phyloP scores from a whole-genome alignment of 2,113 vertebrate genomes.

The Struthidea cinerea region DNA sequence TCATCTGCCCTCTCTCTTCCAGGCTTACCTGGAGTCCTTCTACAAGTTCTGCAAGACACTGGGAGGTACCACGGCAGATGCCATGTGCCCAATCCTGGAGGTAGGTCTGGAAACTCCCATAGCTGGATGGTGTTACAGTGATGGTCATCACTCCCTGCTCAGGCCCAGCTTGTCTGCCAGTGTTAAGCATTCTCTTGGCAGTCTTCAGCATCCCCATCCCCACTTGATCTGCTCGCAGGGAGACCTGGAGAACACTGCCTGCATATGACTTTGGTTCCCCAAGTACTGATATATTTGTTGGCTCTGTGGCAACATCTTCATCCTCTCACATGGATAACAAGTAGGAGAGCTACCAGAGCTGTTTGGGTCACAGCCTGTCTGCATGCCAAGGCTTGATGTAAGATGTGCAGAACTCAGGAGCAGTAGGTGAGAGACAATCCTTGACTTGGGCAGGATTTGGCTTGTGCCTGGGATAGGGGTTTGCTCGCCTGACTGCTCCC shows the following conservation, averaged over 20 bases:
- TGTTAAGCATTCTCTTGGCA: neutral
- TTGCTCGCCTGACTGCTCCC: neutral
- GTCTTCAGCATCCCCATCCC: neutral
- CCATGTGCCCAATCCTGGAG: constrained; percentile 98
- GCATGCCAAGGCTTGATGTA: neutral
- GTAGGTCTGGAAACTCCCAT: constrained; percentile 61
- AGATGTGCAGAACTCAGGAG: neutral
- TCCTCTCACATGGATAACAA: rapidly evolving
- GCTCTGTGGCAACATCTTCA: neutral
- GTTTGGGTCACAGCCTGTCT: neutral
- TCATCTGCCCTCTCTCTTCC: neutral
- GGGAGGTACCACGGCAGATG: constrained; percentile 94
- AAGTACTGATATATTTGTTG: neutral
- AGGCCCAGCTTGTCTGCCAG: neutral
- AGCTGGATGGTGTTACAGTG: neutral
- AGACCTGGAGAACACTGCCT: neutral
- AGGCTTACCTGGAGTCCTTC: constrained; percentile 97
- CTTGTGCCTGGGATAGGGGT: neutral
- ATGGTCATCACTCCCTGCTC: neutral
- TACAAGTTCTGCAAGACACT: constrained; percentile 94
- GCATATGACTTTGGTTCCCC: neutral
- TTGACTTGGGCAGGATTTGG: neutral
- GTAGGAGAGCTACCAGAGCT: neutral
- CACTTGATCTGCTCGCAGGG: neutral
- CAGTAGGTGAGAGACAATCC: neutral